A percentile compares a stretch with the other conserved stretches of the same genome.
Evolutionary conservation across 2,888 invertebrate genomes (phyloP).

Genomic region (Tetheella fluctuosa): DNA sequence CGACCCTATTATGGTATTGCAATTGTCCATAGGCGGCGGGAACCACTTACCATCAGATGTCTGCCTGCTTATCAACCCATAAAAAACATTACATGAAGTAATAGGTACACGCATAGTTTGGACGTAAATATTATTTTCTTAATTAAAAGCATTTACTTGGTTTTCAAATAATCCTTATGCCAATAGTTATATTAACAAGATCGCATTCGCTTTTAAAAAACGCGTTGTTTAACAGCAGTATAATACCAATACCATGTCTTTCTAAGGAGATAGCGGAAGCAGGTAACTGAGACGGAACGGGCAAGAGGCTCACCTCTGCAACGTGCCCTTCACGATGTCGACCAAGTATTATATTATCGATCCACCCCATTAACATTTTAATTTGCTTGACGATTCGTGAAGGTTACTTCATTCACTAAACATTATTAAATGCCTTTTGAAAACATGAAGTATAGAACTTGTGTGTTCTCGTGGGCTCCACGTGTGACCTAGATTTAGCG

Average conservation of each 20-base stretch:
- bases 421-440: slow-evolving; percentile 13
- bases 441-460: background rate
- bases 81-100: too few relatives aligned
- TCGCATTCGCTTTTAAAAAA: background rate
- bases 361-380: slow-evolving; percentile 46
- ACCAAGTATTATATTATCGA: slow-evolving; percentile 24
- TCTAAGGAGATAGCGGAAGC: slow-evolving; percentile 68
- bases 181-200: too few relatives aligned
- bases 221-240: background rate
- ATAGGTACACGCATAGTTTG: too few relatives aligned
- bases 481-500: slow-evolving; percentile 19
- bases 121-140: too few relatives aligned
- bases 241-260: slow-evolving; percentile 39
- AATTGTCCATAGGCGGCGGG: too few relatives aligned
- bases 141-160: too few relatives aligned
- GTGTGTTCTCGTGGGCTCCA: background rate
- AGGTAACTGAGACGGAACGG: slow-evolving; percentile 43
- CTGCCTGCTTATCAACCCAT: too few relatives aligned
- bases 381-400: slow-evolving; percentile 44
- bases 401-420: slow-evolving; percentile 36
- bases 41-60: too few relatives aligned
- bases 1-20: too few relatives aligned
- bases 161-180: too few relatives aligned
- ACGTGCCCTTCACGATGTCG: slow-evolving; percentile 47
- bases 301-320: slow-evolving; percentile 48